Evolutionary conservation across 2,113 vertebrate genomes (phyloP), one percentile per base, ranked within the genome.

Genomic region (Gasterosteus nipponicus): DNA sequence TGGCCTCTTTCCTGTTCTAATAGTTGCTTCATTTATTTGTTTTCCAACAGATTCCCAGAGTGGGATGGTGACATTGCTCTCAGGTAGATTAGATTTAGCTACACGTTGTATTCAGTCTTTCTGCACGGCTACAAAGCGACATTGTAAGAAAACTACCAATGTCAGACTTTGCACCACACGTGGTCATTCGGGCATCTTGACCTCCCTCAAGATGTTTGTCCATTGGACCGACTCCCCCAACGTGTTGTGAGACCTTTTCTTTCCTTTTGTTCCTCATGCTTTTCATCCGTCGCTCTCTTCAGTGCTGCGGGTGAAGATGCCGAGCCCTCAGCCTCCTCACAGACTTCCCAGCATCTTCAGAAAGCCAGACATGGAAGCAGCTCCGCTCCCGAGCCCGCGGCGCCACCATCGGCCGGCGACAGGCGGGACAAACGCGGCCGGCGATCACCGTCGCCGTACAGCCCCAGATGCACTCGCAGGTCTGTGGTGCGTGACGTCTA

Each of bases 11-110:
- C 22, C 5, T 56, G 53, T 56, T 57, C 31, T 57, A 57, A 33
- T 33, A 31, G 6, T 2, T 16, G 54, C 16, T 57, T 57, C 2
- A 16, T 65, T 80, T 59, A 7, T 65, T 41, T 31, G 9, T 72
- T 9, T 31, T 64, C 9, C 22, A 35, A 68, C 69, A 98, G 97
- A 53, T 97, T 95, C 49, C 97, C 97, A 0, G 93, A 97, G 0
- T 98, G 96, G 97, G 95, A 96, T 81, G 96, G 94, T 0, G 94
- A 96, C 73, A 85, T 94, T 14, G 80, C 92, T 10, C 0, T 47
- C 1, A 15, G 93, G 94, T 92, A 85, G 74, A 46, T 68, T 26
- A 51, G 8, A 9, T 14, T 26, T 6, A 4, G 1, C 35, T 19
- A 38, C 53, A 29, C 5, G 12, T 56, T 29, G 2, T 56, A 56